Conservation (phyloP, 2,113 vertebrate species). For the Panurus biarmicus region DNA sequence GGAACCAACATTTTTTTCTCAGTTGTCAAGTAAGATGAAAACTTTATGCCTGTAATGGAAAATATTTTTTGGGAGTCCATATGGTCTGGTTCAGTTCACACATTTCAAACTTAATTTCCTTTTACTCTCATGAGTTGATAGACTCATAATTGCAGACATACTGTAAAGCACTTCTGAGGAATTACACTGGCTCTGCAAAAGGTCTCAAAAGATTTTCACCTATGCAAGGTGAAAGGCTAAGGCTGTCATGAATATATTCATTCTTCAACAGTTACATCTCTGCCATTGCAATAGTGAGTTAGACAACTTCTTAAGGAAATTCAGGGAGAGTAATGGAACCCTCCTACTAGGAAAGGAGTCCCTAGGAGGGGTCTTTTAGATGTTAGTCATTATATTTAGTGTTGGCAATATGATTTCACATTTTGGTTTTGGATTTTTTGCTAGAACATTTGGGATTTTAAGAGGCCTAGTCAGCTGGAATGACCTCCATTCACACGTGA, state of each 20-base stretch:
- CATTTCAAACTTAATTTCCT: not conserved
- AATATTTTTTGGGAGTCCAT: not conserved
- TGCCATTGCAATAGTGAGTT: not conserved
- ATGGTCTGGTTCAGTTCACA: slow-evolving; percentile 6
- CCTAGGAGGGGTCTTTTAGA: not conserved
- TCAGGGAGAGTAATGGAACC: not conserved
- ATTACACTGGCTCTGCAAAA: not conserved
- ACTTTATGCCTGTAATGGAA: not conserved
- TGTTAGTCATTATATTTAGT: not conserved
- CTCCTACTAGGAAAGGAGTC: not conserved
- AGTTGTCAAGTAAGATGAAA: not conserved
- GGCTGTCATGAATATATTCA: not conserved
- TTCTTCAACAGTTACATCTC: not conserved
- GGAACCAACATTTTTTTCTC: not conserved
- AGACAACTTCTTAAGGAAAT: not conserved
- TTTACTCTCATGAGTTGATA: not conserved
- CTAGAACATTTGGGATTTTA: not conserved
- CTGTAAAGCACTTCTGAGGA: not conserved
- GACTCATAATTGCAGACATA: not conserved
- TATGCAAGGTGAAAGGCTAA: not conserved
- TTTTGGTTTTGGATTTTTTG: not conserved
- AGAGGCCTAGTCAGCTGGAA: not conserved
- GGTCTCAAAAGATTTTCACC: not conserved
- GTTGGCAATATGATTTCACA: not conserved
- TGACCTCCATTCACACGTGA: not conserved